Evolutionary conservation across 2,888 invertebrate genomes (phyloP), one percentile per base, ranked within the genome.

Genomic region (Pyralis farinalis): DNA sequence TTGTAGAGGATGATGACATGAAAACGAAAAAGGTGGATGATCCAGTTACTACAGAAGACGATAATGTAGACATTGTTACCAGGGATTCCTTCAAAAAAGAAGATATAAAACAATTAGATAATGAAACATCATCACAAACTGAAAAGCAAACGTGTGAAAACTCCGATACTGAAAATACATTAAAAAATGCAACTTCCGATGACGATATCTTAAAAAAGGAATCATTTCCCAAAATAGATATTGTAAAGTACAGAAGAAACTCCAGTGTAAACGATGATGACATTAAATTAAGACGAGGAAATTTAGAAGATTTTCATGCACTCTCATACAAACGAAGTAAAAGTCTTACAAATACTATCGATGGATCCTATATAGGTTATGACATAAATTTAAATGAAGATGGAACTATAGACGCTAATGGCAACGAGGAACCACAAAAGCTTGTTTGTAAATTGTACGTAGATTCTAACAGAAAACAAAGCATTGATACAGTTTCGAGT

Each of bases 231-330:
- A 90, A 89, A 68, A 54, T 88, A 44, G 78, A 90, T 40, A 89
- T 88, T 34, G 50, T 53, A 22, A 78, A 67, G 47, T 88, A 87
- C 53, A 77, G 87, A 59, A 71, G 86, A 60, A 88, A 86, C 53
- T 86, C 86, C 7, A 89, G 89, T 49, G 73, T 88, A 6, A 84
- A 87, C 44, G 87, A 86, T 47, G 84, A 88, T 43, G 85, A 88
- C 12, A 79, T 88, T 38, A 66, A 69, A 58, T 61, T 86, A 40
- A 66, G 87, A 28, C 66, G 88, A 52, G 87, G 83, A 6, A 84
- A 86, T 51, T 65, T 86, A 53, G 85, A 87, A 68, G 86, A 87
- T 47, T 86, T 82, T 46, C 80, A 83, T 42, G 55, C 68, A 25
- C 55, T 83, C 28, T 60, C 77, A 16, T 82, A 70, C 47, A 85